Percentiles rank a stretch among this genome's conserved stretches.
These are phyloP conservation scores for Tinamus guttatus DNA, from an alignment of 2,113 vertebrate genomes.

Conservation along the genomic window DNA sequence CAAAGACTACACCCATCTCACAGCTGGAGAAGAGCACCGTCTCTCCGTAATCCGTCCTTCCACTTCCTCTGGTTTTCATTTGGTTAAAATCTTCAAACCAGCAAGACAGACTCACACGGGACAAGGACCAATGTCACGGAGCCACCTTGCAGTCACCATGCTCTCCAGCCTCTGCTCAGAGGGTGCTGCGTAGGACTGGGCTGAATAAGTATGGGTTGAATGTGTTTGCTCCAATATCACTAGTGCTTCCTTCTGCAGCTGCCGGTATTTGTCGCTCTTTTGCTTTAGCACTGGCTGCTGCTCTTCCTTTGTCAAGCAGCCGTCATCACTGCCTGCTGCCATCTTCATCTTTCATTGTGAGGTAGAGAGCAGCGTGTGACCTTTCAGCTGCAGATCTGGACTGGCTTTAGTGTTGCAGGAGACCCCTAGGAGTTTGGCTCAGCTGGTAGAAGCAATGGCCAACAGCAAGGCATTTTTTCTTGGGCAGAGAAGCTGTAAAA, in stretches of 20 bases:
- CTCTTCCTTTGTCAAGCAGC: background rate
- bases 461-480: background rate
- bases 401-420: background rate
- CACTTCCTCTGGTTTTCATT: background rate
- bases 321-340: background rate
- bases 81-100: conserved; percentile 37
- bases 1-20: background rate
- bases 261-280: background rate
- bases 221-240: background rate
- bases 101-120: background rate
- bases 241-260: background rate
- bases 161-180: background rate
- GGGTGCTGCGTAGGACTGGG: background rate
- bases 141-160: background rate
- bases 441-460: background rate
- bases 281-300: background rate
- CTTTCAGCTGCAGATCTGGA: background rate
- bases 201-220: background rate
- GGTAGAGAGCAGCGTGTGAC: background rate
- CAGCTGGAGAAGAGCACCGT: background rate
- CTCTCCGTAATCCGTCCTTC: background rate
- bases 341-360: background rate
- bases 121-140: conserved; percentile 10
- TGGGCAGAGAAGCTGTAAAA: background rate
- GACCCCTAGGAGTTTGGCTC: background rate